These are phyloP conservation scores for Apamea crenata DNA, from an alignment of 2,888 invertebrate genomes.

Conservation along the genomic window DNA sequence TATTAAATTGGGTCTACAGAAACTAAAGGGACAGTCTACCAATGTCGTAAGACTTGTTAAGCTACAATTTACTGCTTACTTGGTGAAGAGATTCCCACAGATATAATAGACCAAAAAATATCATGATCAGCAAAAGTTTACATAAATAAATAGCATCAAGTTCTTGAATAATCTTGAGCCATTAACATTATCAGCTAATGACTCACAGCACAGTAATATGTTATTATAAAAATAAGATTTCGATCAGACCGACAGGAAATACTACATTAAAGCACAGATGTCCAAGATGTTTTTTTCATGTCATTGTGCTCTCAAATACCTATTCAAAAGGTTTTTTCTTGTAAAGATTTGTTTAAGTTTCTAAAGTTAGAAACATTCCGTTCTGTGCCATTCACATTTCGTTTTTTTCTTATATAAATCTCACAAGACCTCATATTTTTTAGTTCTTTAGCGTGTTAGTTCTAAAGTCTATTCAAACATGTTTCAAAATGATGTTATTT, in stretches of 20 bases:
- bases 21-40: background rate
- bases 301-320: slow-evolving; percentile 12
- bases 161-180: slow-evolving; percentile 19
- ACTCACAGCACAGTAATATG: slow-evolving; percentile 17
- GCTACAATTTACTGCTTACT: background rate
- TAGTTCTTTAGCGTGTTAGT: no score
- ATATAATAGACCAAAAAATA: background rate
- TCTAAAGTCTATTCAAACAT: background rate
- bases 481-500: background rate
- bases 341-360: slow-evolving; percentile 11
- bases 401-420: background rate
- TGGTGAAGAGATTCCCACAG: background rate
- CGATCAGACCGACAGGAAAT: slow-evolving; percentile 36
- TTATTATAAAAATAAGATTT: slow-evolving; percentile 4
- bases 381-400: slow-evolving; percentile 14
- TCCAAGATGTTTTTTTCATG: background rate
- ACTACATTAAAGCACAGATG: slow-evolving; percentile 7
- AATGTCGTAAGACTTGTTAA: background rate
- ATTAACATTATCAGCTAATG: slow-evolving; percentile 23
- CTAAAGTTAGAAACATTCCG: slow-evolving; percentile 3
- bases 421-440: background rate
- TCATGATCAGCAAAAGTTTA: background rate
- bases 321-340: slow-evolving; percentile 5
- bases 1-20: background rate
- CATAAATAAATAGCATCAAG: slow-evolving; percentile 5